These are phyloP conservation scores for Apamea epomidion DNA, from an alignment of 2,888 invertebrate species.

Conservation along the genomic window DNA sequence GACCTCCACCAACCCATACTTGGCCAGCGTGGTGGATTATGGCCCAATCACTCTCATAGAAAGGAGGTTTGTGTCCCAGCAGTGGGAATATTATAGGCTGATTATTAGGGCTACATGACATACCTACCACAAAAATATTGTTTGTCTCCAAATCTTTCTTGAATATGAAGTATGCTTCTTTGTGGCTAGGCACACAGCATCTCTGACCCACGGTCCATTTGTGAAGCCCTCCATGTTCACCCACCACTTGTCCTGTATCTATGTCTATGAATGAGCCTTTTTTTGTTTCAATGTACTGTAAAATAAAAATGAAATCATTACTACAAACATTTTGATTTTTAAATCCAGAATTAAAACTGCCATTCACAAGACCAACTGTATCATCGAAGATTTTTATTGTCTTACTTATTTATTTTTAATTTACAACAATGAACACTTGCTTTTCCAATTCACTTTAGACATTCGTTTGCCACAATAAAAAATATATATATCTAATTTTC, in stretches of 20 bases:
- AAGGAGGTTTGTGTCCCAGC: not conserved
- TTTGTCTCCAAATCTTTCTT: constrained; percentile 93
- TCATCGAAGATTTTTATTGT: too few relatives aligned
- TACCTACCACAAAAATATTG: constrained; percentile 95
- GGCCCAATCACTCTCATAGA: too few relatives aligned
- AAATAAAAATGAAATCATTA: constrained; percentile 42
- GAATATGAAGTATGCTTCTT: constrained; percentile 93
- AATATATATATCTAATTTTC: not conserved
- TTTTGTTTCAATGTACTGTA: constrained; percentile 94
- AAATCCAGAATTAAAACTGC: not conserved
- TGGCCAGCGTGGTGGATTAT: not conserved
- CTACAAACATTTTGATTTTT: not conserved
- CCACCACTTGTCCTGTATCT: constrained; percentile 94
- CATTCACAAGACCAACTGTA: too few relatives aligned
- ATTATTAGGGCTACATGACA: not conserved
- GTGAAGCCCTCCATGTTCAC: constrained; percentile 96
- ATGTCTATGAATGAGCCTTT: constrained; percentile 95
- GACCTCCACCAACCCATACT: not conserved
- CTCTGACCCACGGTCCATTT: constrained; percentile 98
- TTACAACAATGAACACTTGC: too few relatives aligned
- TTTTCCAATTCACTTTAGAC: too few relatives aligned
- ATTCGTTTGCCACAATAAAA: too few relatives aligned
- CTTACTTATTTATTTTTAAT: too few relatives aligned
- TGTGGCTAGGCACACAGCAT: constrained; percentile 91
- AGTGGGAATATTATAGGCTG: not conserved